A percentile compares a stretch with the other conserved stretches of the same genome.
These are phyloP conservation scores for Xylocopa sonorina DNA, from an alignment of 1,140 invertebrate genomes.

Conservation along the genomic window DNA sequence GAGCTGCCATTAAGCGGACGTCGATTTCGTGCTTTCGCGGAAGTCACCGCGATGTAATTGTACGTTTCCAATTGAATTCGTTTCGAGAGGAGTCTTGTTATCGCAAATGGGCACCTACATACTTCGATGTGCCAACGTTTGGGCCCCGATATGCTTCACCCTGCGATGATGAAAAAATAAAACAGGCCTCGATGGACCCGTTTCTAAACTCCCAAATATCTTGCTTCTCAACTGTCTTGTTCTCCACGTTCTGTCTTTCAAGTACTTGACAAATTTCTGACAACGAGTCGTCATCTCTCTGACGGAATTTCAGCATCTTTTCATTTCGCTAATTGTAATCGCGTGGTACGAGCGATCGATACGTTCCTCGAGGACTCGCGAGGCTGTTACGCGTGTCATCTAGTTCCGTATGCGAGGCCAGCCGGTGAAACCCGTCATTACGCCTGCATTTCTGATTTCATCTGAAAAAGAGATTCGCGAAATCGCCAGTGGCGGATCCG, in stretches of 20 bases:
- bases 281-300: no score
- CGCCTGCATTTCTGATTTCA: conserved; percentile 36
- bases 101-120: neutral
- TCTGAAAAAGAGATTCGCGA: conserved; percentile 40
- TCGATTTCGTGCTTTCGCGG: conserved; percentile 11
- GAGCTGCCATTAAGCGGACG: conserved; percentile 16
- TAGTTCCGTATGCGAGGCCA: conserved; percentile 40
- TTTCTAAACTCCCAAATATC: no score
- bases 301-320: neutral
- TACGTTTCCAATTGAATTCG: neutral
- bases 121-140: neutral
- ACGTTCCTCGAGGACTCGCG: neutral
- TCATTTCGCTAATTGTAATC: neutral
- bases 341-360: neutral
- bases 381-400: conserved; percentile 20
- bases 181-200: no score
- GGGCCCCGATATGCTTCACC: neutral
- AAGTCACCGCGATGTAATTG: conserved; percentile 14
- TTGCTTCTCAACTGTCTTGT: no score
- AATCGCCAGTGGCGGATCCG: conserved; percentile 54
- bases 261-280: no score
- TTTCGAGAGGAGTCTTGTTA: neutral
- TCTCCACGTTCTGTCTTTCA: no score
- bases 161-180: no score
- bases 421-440: conserved; percentile 34